phyloP scores from a whole-genome alignment of 2,797 vertebrate species.

The Sebastes diaconus region DNA sequence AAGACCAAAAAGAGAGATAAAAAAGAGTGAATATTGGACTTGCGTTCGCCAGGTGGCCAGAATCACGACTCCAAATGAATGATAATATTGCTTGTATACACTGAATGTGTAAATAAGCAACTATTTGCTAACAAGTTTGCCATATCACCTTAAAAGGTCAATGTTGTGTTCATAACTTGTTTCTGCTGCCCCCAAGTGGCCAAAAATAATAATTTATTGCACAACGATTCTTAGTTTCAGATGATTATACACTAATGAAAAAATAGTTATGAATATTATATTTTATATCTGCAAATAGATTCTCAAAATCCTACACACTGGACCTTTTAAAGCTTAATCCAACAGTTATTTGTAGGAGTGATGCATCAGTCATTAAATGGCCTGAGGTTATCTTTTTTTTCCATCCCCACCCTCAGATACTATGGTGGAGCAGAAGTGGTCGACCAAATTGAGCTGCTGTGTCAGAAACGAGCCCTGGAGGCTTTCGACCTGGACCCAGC shows the following conservation, averaged over 20 bases:
- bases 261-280: too few relatives aligned
- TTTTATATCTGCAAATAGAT: too few relatives aligned
- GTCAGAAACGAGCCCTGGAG: slow-evolving; percentile 90
- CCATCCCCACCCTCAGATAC: slow-evolving; percentile 80
- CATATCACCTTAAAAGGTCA: background rate
- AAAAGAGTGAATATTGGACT: background rate
- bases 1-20: too few relatives aligned
- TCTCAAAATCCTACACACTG: too few relatives aligned
- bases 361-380: background rate
- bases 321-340: background rate
- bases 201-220: background rate
- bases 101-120: background rate
- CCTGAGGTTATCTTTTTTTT: background rate
- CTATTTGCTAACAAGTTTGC: background rate
- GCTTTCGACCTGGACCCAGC: slow-evolving; percentile 91
- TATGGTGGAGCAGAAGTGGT: slow-evolving; percentile 94
- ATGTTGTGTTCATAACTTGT: background rate
- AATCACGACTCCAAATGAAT: background rate
- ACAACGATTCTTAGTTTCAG: too few relatives aligned
- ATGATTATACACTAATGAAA: too few relatives aligned
- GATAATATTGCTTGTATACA: background rate
- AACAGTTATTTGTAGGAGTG: background rate
- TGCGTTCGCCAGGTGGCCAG: background rate
- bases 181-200: background rate
- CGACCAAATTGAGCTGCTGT: slow-evolving; percentile 93